These are phyloP conservation scores for Sinhomidia bicolor DNA, from an alignment of 2,888 invertebrate genomes.

Conservation along the genomic window DNA sequence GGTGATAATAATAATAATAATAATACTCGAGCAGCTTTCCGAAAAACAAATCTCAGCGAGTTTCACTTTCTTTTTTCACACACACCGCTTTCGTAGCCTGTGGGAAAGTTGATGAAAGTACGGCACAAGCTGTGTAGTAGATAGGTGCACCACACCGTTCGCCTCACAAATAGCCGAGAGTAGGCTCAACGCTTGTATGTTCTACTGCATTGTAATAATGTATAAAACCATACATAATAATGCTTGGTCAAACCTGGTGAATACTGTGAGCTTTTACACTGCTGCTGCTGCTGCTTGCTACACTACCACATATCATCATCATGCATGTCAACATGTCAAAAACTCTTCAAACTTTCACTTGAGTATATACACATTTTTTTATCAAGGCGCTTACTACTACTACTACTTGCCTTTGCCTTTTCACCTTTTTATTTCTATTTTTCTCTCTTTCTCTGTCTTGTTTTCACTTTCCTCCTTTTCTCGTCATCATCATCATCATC, in stretches of 20 bases:
- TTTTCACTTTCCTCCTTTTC: background rate
- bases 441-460: background rate
- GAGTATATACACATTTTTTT: conserved; percentile 11
- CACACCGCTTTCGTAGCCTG: no score
- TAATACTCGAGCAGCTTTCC: no score
- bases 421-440: background rate
- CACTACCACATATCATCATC: conserved; percentile 16
- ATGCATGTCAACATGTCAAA: conserved; percentile 38
- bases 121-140: background rate
- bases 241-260: background rate
- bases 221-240: background rate
- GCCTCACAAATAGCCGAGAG: no score
- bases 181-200: no score
- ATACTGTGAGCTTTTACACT: background rate
- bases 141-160: background rate
- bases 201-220: background rate
- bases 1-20: no score
- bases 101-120: no score
- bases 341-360: conserved; percentile 22
- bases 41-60: no score
- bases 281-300: no score
- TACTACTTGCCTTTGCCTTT: background rate
- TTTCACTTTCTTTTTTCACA: no score
- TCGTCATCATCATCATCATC: background rate
- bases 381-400: background rate